Conservation (phyloP, 1,140 invertebrate species). For the Psix sp. region DNA sequence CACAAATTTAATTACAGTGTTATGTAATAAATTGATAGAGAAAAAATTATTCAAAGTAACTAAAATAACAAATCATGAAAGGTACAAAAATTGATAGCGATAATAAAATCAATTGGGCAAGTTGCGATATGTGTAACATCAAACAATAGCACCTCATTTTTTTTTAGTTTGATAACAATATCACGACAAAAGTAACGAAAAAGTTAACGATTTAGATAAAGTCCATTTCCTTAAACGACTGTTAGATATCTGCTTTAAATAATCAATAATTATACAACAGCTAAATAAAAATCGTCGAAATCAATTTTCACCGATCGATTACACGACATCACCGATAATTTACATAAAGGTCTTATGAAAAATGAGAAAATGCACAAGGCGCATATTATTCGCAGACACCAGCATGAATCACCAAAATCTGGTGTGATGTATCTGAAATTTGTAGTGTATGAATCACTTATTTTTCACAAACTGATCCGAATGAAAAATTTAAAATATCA, state of each 20-base stretch:
- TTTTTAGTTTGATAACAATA: too few relatives aligned
- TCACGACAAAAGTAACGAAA: too few relatives aligned
- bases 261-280: slow-evolving; percentile 22
- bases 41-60: too few relatives aligned
- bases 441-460: slow-evolving; percentile 40
- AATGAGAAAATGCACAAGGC: slow-evolving; percentile 37
- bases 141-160: too few relatives aligned
- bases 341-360: slow-evolving; percentile 37
- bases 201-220: too few relatives aligned
- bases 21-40: too few relatives aligned
- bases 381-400: slow-evolving; percentile 31
- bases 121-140: too few relatives aligned
- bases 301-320: slow-evolving; percentile 29
- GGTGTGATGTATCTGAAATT: slow-evolving; percentile 41
- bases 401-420: slow-evolving; percentile 44
- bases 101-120: too few relatives aligned
- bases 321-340: slow-evolving; percentile 6
- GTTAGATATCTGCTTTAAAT: neutral
- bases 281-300: slow-evolving; percentile 22
- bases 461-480: slow-evolving; percentile 37
- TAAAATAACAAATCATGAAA: too few relatives aligned
- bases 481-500: slow-evolving; percentile 43
- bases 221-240: too few relatives aligned
- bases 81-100: too few relatives aligned
- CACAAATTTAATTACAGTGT: too few relatives aligned